These are phyloP conservation scores for Charaxes varanes DNA, from an alignment of 1,140 invertebrate genomes.

Conservation along the genomic window DNA sequence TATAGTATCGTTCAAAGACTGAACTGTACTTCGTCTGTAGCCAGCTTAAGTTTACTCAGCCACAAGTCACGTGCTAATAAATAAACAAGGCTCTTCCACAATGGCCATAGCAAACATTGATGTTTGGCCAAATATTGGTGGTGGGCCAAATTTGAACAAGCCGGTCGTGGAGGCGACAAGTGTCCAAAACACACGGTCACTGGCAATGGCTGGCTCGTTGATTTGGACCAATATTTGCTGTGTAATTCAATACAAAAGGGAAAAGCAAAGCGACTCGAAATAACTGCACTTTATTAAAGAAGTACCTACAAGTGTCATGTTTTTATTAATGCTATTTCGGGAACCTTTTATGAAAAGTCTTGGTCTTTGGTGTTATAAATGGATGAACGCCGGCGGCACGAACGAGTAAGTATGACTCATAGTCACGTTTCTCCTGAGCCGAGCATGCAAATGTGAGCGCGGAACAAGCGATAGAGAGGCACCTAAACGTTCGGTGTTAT, in stretches of 20 bases:
- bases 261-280: no score
- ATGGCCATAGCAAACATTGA: constrained; percentile 2
- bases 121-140: constrained; percentile 13
- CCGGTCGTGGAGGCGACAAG: constrained; percentile 12
- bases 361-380: no score
- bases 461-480: no score
- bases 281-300: constrained; percentile 10
- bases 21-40: no score
- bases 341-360: background rate
- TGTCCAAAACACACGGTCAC: constrained; percentile 9
- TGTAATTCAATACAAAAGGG: constrained; percentile 13
- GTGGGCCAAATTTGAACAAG: constrained; percentile 13
- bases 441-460: no score
- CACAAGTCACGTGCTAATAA: constrained; percentile 16
- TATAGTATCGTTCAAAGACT: no score
- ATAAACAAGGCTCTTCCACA: constrained; percentile 11
- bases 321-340: background rate
- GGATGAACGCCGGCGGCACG: no score
- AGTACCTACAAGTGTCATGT: constrained; percentile 2
- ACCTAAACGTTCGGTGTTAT: no score
- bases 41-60: constrained; percentile 1
- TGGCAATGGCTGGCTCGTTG: constrained; percentile 8
- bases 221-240: constrained; percentile 15
- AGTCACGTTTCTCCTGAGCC: no score
- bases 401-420: no score